A percentile compares a stretch with the other conserved stretches of the same genome.
Evolutionary conservation across 2,888 invertebrate species (phyloP).

Genomic region (Halocaridina rubra): DNA sequence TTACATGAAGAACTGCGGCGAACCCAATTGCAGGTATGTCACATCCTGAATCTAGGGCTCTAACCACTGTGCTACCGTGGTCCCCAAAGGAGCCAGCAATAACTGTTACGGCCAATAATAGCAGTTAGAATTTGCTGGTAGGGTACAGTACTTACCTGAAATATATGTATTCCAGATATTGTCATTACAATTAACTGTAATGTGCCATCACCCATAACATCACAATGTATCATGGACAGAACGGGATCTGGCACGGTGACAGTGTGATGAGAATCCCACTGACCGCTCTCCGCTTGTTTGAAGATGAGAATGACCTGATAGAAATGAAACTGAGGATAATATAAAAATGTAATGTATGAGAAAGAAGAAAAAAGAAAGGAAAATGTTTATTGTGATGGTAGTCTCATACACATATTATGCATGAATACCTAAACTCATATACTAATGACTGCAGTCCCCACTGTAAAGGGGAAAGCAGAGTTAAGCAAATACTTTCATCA

Average conservation of each 20-base stretch:
- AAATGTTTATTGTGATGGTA: constrained; percentile 1
- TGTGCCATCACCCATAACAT: constrained; percentile 77
- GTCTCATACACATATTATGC: not conserved
- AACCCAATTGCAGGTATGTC: no score
- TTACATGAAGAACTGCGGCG: no score
- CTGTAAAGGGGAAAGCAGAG: no score
- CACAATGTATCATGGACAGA: constrained; percentile 74
- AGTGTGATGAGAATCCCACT: constrained; percentile 68
- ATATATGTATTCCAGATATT: constrained; percentile 76
- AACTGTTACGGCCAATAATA: no score
- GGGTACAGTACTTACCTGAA: constrained; percentile 69
- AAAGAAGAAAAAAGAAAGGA: not conserved
- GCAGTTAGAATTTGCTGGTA: no score
- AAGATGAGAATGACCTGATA: constrained; percentile 67
- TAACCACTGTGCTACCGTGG: no score
- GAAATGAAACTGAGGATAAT: not conserved
- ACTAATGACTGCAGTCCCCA: no score
- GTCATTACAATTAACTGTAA: constrained; percentile 77
- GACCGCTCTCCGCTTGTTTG: constrained; percentile 64
- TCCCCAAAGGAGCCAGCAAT: no score
- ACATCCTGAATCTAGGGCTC: no score
- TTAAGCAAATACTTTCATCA: not conserved
- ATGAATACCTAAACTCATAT: no score
- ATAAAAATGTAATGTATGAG: not conserved
- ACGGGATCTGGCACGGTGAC: constrained; percentile 75